Conservation (phyloP, 92 coral and sea anemone species). For the Porites rus region DNA sequence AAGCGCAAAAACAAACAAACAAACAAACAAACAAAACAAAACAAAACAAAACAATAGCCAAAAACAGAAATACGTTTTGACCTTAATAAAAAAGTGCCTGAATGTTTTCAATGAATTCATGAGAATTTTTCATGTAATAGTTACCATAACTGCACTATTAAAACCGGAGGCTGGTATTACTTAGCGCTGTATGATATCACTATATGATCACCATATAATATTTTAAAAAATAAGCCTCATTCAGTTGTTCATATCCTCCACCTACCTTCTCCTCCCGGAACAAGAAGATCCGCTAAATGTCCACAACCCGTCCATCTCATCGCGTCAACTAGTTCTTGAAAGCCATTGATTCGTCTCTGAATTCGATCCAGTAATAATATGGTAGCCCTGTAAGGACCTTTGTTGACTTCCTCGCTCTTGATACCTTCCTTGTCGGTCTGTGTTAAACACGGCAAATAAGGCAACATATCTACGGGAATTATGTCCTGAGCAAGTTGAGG, state of each 20-base stretch:
- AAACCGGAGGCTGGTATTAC: no score
- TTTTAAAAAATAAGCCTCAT: no score
- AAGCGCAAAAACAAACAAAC: no score
- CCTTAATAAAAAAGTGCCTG: no score
- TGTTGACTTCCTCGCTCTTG: conserved; percentile 50
- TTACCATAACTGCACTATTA: no score
- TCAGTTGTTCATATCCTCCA: background rate
- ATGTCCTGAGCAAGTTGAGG: conserved; percentile 53
- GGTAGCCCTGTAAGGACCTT: conserved; percentile 55
- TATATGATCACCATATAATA: no score
- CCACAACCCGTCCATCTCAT: conserved; percentile 12
- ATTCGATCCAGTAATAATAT: conserved; percentile 48
- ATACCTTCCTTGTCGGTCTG: conserved; percentile 68
- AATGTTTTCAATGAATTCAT: no score
- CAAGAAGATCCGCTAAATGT: conserved; percentile 68
- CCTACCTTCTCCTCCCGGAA: conserved; percentile 55
- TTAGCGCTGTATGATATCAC: no score
- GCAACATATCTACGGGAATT: conserved; percentile 69
- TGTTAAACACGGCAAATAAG: conserved; percentile 72
- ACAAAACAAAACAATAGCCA: no score
- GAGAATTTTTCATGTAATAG: no score
- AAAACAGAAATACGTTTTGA: no score
- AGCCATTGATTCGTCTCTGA: conserved; percentile 50
- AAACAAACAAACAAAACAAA: no score
- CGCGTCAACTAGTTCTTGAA: conserved; percentile 43